Base-by-base conservation (phyloP, 1,140 invertebrate genomes). In the Tachypleus tridentatus region DNA sequence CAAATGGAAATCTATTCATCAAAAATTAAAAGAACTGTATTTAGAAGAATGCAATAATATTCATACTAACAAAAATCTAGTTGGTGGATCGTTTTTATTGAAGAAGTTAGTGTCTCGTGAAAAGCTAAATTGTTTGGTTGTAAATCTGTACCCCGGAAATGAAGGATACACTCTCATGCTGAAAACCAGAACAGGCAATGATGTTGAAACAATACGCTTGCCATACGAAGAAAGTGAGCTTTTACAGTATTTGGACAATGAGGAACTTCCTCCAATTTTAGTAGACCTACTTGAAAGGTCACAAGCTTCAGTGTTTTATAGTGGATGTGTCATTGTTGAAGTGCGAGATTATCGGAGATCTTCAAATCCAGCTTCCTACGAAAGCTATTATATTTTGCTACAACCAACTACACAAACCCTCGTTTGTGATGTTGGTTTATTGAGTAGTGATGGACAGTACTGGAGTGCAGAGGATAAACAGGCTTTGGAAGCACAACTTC, bases 301-400 rank as follows among this genome's bases (percentile, higher is more conserved):
- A 71, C 85, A 88, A 70, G 85, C 86, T 47, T 85, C 86, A 75
- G 81, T 95, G 47, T 96, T 93, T 79, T 93, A 95, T 74, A 88
- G 85, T 69, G 92, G 92, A 50, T 94, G 91, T 79, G 87, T 96
- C 58, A 88, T 96, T 73, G 87, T 86, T 68, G 89, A 96, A 82
- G 83, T 97, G 67, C 82, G 91, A 73, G 91, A 96, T 79, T 91
- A 89, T 75, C 82, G 91, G 69, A 86, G 89, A 29, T 74, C 75
- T 54, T 71, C 73, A 7, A 75, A 74, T 63, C 58, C 66, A 47
- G 68, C 68, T 53, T 51, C 66, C 70, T 70, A 5, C 8, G 67
- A 65, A 48, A 76, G 74, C 50, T 74, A 76, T 62, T 88, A 93
- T 83, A 89, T 95, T 65, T 80, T 96, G 67, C 82, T 96, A 63